Percentiles rank a stretch among this genome's conserved stretches.
phyloP scores from a whole-genome alignment of 2,888 invertebrate genomes.

The Drosophila hawaiiensis region DNA sequence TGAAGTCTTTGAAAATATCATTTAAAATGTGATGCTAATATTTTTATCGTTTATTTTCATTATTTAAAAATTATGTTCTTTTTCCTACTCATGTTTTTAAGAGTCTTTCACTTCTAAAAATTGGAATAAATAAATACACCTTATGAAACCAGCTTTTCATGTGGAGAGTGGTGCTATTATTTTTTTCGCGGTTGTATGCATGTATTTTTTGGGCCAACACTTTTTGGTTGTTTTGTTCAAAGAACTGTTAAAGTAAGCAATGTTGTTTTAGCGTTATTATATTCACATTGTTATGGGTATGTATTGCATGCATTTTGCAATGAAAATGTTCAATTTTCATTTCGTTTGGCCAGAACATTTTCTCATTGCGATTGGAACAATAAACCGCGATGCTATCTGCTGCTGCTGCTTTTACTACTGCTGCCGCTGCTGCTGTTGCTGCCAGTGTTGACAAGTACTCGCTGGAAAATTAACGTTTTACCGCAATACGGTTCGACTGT shows the following conservation, averaged over 20 bases:
- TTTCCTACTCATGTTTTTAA: no score
- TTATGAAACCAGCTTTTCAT: background rate
- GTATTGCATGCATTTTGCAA: slow-evolving; percentile 43
- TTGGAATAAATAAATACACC: background rate
- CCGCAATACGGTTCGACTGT: slow-evolving; percentile 71
- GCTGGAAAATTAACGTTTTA: slow-evolving; percentile 78
- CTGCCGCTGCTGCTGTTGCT: slow-evolving; percentile 15
- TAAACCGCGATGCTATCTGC: slow-evolving; percentile 49
- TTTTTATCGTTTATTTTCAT: no score
- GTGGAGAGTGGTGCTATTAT: background rate
- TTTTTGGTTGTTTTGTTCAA: slow-evolving; percentile 3
- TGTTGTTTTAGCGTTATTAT: slow-evolving; percentile 10
- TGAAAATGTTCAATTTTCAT: slow-evolving; percentile 48
- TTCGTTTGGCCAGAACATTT: slow-evolving; percentile 12
- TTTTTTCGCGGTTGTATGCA: background rate
- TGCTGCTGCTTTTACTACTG: background rate
- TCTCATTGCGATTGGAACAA: slow-evolving; percentile 50
- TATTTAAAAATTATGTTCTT: no score
- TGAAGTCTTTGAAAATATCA: no score
- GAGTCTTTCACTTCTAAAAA: no score
- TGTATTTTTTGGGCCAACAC: background rate
- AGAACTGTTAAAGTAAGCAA: slow-evolving; percentile 17
- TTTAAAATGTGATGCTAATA: no score
- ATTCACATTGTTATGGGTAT: slow-evolving; percentile 8
- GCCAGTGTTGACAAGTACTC: slow-evolving; percentile 78